These are phyloP conservation scores for Platysteira castanea DNA, from an alignment of 2,113 vertebrate species.

Conservation along the genomic window DNA sequence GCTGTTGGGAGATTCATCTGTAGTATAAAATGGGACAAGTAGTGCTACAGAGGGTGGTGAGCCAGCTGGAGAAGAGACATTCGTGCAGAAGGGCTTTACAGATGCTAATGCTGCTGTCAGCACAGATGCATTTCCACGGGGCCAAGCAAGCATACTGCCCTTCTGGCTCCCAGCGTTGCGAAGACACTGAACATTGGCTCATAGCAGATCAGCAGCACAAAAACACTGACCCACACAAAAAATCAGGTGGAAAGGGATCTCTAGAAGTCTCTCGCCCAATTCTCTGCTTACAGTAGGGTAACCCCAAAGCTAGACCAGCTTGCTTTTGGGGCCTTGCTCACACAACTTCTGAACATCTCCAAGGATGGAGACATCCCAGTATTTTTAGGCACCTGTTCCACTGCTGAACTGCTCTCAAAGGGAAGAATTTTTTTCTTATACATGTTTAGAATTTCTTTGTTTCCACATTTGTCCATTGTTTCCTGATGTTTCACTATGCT, in stretches of 20 bases:
- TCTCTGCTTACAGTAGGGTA: background rate
- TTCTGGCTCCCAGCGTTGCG: background rate
- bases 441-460: background rate
- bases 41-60: background rate
- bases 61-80: background rate
- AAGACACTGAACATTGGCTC: background rate
- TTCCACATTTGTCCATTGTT: background rate
- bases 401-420: background rate
- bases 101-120: background rate
- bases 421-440: background rate
- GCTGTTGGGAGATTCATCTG: background rate
- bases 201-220: background rate
- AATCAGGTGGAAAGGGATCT: background rate
- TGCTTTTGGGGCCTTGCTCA: background rate
- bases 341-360: background rate
- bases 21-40: background rate
- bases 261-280: background rate
- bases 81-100: background rate
- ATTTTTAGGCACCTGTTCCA: background rate
- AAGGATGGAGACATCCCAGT: background rate
- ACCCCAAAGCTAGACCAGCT: background rate
- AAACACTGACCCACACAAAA: background rate
- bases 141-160: background rate
- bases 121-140: background rate
- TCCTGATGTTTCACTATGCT: background rate